These are phyloP conservation scores for Microplitis manilae DNA, from an alignment of 2,888 invertebrate genomes.

Conservation along the genomic window DNA sequence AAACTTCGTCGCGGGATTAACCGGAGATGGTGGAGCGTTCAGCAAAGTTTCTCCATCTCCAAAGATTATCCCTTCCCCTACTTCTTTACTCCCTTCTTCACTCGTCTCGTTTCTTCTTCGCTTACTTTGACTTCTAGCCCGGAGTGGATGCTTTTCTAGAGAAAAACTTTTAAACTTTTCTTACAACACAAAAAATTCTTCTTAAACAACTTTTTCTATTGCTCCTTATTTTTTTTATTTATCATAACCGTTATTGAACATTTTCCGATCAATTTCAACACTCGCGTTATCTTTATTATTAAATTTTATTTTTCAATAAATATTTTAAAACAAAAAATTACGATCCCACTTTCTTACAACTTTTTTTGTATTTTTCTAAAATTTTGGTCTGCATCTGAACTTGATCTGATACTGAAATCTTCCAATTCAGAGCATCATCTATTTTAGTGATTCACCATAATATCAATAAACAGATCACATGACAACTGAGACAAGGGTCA, in stretches of 20 bases:
- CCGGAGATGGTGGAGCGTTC: constrained; percentile 49
- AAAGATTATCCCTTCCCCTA: constrained; percentile 23
- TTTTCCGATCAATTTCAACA: no score
- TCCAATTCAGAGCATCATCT: background rate
- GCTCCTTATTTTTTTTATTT: background rate
- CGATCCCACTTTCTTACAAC: background rate
- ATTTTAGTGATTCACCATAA: background rate
- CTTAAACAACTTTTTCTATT: background rate
- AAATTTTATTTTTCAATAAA: no score
- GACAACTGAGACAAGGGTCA: background rate
- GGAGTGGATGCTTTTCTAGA: background rate
- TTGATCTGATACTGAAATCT: background rate
- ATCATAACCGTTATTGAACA: no score
- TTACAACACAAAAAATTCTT: background rate
- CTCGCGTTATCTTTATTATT: no score
- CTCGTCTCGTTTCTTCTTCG: background rate
- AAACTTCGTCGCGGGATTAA: constrained; percentile 52
- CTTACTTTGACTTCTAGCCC: constrained; percentile 4
- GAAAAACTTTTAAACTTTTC: background rate
- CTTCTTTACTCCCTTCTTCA: background rate
- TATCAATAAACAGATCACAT: background rate
- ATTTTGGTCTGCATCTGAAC: background rate
- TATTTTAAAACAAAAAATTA: background rate
- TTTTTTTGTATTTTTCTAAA: no score
- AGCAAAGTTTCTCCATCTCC: constrained; percentile 19